Base-by-base conservation (phyloP, 1,140 invertebrate species). In the Rhagoletis pomonella region DNA sequence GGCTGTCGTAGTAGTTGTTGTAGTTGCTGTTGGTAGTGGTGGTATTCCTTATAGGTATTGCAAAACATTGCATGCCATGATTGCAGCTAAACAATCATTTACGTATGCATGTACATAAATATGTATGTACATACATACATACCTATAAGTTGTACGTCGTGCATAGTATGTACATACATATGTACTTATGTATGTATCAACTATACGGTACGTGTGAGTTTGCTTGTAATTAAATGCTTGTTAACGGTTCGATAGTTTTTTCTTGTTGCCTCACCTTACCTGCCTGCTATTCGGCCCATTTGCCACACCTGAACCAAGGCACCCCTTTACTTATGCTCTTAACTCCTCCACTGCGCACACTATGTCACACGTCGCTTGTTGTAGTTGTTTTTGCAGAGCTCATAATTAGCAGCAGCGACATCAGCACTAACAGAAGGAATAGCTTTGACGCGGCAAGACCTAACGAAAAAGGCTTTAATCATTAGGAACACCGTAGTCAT, bases 101-200 rank as follows among this genome's bases (percentile, higher is more conserved):
- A 55, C 17, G 90, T 91, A 89, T 90, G 89, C 90, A 91, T 91
- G 89, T 12, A 39, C 17, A 65, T 2, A 5, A 29, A 69, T 50
- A 77, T 65, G 9, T 17, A 39, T 60, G 58, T 17, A 2, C 9
- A 69, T 87, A 1, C n/a, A 6, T 42, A 42, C 19, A 67, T 39
- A 67, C 6, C 29, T 7, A 59, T 7, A 6, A 59, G 12, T 7
- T 0, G 12, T 59, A 7, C 58, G 6, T 59, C 58, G 58, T 59
- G 58, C 58, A 59, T 59, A 7, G 58, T 29, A 29, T 29, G 29
- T 29, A 29, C 0, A 29, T 29, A 29, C 0, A 29, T 29, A 29
- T 29, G 29, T 29, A 29, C 29, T 29, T 29, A 29, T 29, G 29
- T 29, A 29, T 29, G 29, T 29, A 29, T 29, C 1, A 29, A 29